phyloP scores from a whole-genome alignment of 2,113 vertebrate species.

The Triplophysa rosa region DNA sequence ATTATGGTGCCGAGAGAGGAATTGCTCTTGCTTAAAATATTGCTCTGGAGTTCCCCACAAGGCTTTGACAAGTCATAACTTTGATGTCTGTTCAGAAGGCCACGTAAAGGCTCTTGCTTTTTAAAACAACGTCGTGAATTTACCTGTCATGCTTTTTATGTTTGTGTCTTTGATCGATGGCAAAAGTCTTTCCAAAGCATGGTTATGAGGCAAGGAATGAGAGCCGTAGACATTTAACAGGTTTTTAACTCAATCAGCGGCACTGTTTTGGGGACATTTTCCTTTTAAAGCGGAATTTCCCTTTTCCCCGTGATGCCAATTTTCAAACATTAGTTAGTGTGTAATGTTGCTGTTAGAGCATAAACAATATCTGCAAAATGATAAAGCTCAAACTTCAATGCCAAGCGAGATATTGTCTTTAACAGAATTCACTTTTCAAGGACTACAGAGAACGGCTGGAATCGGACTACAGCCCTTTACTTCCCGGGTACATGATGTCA shows the following conservation, averaged over 20 bases:
- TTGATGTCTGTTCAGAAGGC: slow-evolving; percentile 34
- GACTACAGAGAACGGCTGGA: too few species aligned
- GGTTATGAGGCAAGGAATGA: slow-evolving; percentile 9
- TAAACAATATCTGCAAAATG: too few species aligned
- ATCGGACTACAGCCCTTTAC: too few species aligned
- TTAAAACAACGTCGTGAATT: slow-evolving; percentile 32
- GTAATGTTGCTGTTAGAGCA: too few species aligned
- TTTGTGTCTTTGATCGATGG: slow-evolving; percentile 21
- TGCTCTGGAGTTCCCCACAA: slow-evolving; percentile 19
- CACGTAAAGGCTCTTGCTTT: slow-evolving; percentile 5
- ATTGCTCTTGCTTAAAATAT: slow-evolving; percentile 7
- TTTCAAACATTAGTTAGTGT: too few species aligned
- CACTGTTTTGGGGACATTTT: background rate
- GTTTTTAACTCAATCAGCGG: slow-evolving; percentile 1
- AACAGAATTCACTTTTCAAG: too few species aligned
- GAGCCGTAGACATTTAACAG: background rate
- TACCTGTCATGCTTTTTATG: background rate
- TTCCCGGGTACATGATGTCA: too few species aligned
- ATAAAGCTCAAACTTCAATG: too few species aligned
- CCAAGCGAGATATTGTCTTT: too few species aligned
- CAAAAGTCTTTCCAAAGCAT: background rate
- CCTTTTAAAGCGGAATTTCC: background rate
- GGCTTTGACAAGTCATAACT: slow-evolving; percentile 14
- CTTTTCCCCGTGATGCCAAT: too few species aligned
- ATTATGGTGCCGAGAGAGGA: slow-evolving; percentile 21